A percentile compares a stretch with the other conserved stretches of the same genome.
phyloP scores from a whole-genome alignment of 2,888 invertebrate species.

The Strigamia transsilvanica region DNA sequence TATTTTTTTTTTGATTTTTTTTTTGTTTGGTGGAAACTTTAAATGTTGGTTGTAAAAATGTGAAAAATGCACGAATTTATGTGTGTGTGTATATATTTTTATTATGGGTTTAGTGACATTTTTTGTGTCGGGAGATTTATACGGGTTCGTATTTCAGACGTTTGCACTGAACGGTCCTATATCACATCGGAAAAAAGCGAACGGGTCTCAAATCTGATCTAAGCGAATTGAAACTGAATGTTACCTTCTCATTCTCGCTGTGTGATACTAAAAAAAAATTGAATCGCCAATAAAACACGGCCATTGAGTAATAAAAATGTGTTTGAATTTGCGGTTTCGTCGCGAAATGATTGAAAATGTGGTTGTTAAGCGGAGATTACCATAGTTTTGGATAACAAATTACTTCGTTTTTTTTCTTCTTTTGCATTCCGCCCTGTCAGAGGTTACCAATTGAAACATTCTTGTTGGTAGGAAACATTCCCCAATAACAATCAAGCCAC shows the following conservation, averaged over 20 bases:
- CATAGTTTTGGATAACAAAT: too few relatives aligned
- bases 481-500: too few relatives aligned
- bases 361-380: too few relatives aligned
- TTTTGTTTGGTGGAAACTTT: too few relatives aligned
- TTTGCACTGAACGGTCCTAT: background rate
- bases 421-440: too few relatives aligned
- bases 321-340: background rate
- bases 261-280: background rate
- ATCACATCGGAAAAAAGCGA: background rate
- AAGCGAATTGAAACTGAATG: constrained; percentile 9
- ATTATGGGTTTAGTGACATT: background rate
- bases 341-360: background rate
- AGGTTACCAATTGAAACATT: too few relatives aligned
- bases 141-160: background rate
- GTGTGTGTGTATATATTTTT: background rate
- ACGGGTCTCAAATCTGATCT: background rate
- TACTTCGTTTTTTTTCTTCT: too few relatives aligned
- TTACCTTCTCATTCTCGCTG: background rate
- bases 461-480: too few relatives aligned
- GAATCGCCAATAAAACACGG: background rate
- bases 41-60: too few relatives aligned
- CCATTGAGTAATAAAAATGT: background rate
- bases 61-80: background rate
- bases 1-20: background rate
- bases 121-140: constrained; percentile 7